These are phyloP conservation scores for Noturus placidus DNA, from an alignment of 2,113 vertebrate genomes.

Conservation along the genomic window DNA sequence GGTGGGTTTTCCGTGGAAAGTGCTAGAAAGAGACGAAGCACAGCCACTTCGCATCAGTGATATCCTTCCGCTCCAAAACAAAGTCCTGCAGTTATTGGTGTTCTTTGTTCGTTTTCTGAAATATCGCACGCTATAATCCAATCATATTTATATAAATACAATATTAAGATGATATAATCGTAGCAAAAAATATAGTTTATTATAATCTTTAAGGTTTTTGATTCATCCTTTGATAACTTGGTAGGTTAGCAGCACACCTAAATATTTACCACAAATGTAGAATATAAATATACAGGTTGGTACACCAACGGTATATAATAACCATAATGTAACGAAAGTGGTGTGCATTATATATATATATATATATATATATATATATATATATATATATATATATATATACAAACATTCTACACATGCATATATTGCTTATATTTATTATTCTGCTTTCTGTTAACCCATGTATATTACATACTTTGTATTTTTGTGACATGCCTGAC, in stretches of 20 bases:
- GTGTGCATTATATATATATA: neutral
- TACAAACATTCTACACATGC: too few relatives aligned
- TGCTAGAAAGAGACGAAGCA: slow-evolving; percentile 75
- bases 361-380: neutral
- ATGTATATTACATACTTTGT: neutral
- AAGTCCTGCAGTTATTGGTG: slow-evolving; percentile 44
- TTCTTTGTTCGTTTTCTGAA: neutral
- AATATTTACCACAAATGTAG: neutral
- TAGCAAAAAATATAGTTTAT: too few relatives aligned
- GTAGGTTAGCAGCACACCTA: neutral
- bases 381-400: neutral
- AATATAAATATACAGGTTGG: neutral
- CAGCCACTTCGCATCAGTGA: slow-evolving; percentile 38
- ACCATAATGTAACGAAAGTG: neutral
- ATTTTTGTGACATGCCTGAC: neutral
- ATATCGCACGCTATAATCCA: too few relatives aligned
- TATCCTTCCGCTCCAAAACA: slow-evolving; percentile 64
- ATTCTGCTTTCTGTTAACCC: neutral
- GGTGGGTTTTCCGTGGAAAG: slow-evolving; percentile 73
- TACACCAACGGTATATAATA: neutral
- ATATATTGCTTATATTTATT: neutral
- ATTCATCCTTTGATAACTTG: neutral
- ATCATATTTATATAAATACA: neutral
- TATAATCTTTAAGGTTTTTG: neutral
- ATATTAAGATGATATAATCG: neutral